Evolutionary conservation across 2,113 vertebrate species (phyloP), one percentile per base, ranked within the genome.

Genomic region (Alethe diademata): DNA sequence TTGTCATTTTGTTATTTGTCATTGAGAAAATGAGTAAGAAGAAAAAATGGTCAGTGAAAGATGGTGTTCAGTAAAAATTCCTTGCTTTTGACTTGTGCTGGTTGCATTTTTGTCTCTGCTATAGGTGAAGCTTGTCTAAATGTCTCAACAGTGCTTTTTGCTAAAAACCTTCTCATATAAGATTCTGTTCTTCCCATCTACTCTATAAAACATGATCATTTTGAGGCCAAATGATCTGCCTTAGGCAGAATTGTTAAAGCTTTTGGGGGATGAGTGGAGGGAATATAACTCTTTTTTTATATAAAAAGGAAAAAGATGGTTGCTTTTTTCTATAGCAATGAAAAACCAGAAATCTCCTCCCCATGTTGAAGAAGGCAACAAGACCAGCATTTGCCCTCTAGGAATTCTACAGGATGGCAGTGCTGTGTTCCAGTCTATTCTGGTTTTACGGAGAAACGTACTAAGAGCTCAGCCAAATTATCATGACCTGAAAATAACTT

Each of bases 181-280:
- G 26, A 72, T 76, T 65, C 69, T 87, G 4, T 60, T 87, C 40
- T 78, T 69, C 33, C 19, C 9, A n/a, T 56, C 40, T 75, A 7
- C 48, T 69, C 17, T 64, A 23, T 43, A 66, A 83, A 73, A 62
- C 19, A 38, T 43, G 28, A 53, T 26, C 2, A 36, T 90, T 84
- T 78, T 19, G 5, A 23, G 36, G 53, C 17, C 45, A 84, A 94
- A 62, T 24, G 2, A 6, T 40, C 69, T 93, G 33, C 12, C 22
- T 90, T 67, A 60, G 33, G 36, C 26, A 75, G 31, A 87, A 67
- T 48, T 60, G 19, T 60, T 91, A 69, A 69, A 86, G 8, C 1
- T 71, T 91, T 8, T 23, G 8, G 12, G 9, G 11, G 1, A 3
- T 25, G 25, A 76, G 11, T 1, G 1, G 5, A 3, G 14, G 15